Evolutionary conservation across 1,140 invertebrate species (phyloP), one percentile per base, ranked within the genome.

Genomic region (Bombus impatiens): DNA sequence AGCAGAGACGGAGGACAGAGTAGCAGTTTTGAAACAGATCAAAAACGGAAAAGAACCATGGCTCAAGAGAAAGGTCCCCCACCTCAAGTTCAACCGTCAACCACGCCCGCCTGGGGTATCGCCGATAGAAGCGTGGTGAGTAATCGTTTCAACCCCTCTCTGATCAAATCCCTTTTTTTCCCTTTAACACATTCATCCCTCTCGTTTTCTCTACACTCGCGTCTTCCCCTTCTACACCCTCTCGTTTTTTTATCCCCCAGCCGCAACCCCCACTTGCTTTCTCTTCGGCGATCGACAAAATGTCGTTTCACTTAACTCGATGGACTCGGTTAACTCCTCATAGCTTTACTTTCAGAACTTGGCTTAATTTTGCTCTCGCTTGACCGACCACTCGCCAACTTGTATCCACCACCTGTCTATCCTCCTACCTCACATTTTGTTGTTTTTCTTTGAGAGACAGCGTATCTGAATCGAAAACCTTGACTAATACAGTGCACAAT

Each of bases 21-120:
- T 53, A 53, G 47, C 6, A 22, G 1, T 53, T 53, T 22, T 53
- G 6, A 53, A 22, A 53, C 18, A 22, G 10, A 62, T 62, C 87
- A 91, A 53, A 88, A 91, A 68, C 88, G 88, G 57, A 90, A 87
- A 78, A 86, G 86, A 32, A 84, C 10, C 59, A 86, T 87, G 42
- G 44, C 5, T 76, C 25, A 78, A 88, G 32, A 80, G 92, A 13
- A 6, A 80, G 84, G 72, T 80, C 91, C 92, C 90, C 91, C 90
- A 81, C 78, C 15, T 18, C 18, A 22, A 1, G 18, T 53, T 53
- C 91, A 92, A 78, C 89, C 93, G n/a, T 78, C 91, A 93, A 92
- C 93, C 93, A 94, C 94, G 93, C 93, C 94, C 91, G 93, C 85
- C 87, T 95, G 93, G 94, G 84, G 86, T 92, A 93, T 91, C 68